These are phyloP conservation scores for Butorides virescens DNA, from an alignment of 2,113 vertebrate genomes.

Conservation along the genomic window DNA sequence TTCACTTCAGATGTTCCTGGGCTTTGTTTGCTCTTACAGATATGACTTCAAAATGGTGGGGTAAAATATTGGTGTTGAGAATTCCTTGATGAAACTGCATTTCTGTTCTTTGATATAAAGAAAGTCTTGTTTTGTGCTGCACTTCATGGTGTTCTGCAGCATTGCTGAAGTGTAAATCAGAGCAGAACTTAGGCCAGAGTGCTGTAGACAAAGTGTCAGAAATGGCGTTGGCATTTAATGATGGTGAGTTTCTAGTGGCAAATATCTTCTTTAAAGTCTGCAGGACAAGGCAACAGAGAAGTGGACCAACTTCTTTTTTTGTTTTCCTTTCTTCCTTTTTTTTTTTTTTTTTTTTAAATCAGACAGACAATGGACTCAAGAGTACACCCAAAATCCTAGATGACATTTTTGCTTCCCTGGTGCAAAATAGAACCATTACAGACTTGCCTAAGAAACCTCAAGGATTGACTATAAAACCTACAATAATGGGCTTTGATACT, in stretches of 20 bases:
- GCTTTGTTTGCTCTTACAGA: background rate
- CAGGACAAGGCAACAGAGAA: background rate
- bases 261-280: background rate
- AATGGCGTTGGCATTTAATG: background rate
- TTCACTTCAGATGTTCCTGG: background rate
- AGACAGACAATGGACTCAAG: conserved; percentile 79
- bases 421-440: conserved; percentile 74
- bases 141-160: background rate
- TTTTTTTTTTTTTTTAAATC: conserved; percentile 3
- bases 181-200: background rate
- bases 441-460: conserved; percentile 73
- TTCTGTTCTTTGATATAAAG: background rate
- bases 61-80: background rate
- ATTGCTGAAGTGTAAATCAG: background rate
- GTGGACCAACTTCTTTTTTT: background rate
- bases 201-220: background rate
- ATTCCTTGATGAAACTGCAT: background rate
- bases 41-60: background rate
- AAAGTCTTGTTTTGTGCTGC: background rate
- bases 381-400: conserved; percentile 82
- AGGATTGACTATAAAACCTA: conserved; percentile 74
- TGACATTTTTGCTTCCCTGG: conserved; percentile 83
- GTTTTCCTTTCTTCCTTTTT: background rate
- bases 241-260: background rate
- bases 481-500: conserved; percentile 77